Evolutionary conservation across 2,888 invertebrate species (phyloP).

Genomic region (Chaetogeoica ovagalla): DNA sequence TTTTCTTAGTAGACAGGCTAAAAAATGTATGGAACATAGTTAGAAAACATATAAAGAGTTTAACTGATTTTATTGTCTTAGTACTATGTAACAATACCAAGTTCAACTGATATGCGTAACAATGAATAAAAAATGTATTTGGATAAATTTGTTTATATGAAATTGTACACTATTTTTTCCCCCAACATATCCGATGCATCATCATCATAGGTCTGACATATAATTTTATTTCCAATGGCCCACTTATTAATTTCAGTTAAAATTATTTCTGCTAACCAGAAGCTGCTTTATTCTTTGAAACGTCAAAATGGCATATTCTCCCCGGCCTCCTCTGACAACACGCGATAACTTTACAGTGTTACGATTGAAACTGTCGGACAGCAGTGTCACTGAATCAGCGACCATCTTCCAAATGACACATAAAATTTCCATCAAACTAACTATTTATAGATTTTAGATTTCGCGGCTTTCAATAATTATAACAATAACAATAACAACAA

Average conservation of each 20-base stretch:
- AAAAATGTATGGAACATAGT: conserved; percentile 45
- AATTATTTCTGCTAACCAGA: conserved; percentile 56
- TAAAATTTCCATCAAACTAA: too few relatives aligned
- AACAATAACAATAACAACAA: too few relatives aligned
- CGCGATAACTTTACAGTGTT: too few relatives aligned
- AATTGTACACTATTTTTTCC: conserved; percentile 33
- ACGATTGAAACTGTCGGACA: too few relatives aligned
- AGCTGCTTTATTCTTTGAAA: conserved; percentile 56
- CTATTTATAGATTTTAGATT: too few relatives aligned
- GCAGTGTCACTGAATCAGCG: too few relatives aligned
- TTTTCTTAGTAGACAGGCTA: conserved; percentile 39
- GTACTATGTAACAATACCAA: conserved; percentile 32
- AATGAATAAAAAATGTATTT: conserved; percentile 46
- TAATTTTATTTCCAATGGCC: conserved; percentile 56
- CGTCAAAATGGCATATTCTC: too few relatives aligned
- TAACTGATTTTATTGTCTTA: conserved; percentile 48
- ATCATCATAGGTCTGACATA: conserved; percentile 58
- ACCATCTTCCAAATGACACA: too few relatives aligned
- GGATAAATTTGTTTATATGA: conserved; percentile 23
- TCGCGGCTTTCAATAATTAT: too few relatives aligned
- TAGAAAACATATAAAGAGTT: conserved; percentile 41
- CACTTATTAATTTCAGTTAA: conserved; percentile 55
- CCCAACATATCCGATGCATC: conserved; percentile 57
- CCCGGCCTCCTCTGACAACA: too few relatives aligned
- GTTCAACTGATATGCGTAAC: conserved; percentile 43